These are phyloP conservation scores for Esox niger DNA, from an alignment of 2,113 vertebrate species.

Conservation along the genomic window DNA sequence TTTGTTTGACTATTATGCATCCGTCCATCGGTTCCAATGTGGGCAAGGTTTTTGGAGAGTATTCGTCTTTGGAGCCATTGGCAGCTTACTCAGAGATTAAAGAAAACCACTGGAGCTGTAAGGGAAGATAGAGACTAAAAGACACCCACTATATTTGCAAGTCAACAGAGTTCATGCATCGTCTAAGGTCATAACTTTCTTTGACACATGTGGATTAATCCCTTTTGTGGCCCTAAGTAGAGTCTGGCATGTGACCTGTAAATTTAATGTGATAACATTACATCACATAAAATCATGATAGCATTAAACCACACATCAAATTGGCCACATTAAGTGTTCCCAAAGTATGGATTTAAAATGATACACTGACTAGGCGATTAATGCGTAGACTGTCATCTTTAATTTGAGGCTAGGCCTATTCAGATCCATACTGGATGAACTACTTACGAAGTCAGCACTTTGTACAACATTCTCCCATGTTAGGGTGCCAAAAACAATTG, in stretches of 20 bases:
- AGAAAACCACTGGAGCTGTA: neutral
- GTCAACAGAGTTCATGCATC: neutral
- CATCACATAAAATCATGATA: no score
- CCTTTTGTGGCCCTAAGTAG: neutral
- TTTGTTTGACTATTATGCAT: neutral
- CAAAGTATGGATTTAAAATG: no score
- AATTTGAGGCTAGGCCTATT: no score
- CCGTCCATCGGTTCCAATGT: neutral
- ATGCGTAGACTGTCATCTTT: no score
- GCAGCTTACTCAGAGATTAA: neutral
- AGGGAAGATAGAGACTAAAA: neutral
- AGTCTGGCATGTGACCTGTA: neutral
- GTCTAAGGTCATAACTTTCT: neutral
- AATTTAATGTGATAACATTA: no score
- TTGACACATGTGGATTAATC: neutral
- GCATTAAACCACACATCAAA: no score
- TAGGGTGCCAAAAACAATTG: no score
- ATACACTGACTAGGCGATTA: no score
- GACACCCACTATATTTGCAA: neutral
- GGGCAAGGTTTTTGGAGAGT: slow-evolving; percentile 4
- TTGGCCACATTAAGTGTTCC: no score
- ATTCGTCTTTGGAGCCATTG: slow-evolving; percentile 9
- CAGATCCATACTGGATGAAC: no score
- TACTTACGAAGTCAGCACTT: no score
- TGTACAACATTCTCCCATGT: no score